Conservation (phyloP, 2,797 vertebrate species). For the Acipenser transmontanus region DNA sequence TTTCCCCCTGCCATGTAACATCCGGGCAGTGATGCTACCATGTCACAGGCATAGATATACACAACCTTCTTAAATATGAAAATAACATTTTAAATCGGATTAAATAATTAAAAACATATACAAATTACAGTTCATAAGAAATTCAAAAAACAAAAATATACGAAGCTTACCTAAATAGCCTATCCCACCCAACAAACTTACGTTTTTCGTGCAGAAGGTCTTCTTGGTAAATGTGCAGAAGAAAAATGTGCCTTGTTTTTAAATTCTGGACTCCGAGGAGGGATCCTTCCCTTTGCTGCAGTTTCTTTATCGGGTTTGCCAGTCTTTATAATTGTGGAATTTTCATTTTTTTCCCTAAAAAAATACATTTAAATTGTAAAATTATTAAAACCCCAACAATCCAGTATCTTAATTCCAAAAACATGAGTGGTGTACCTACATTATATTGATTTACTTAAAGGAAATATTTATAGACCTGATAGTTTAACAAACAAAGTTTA, state of each 20-base stretch:
- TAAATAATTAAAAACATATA: too few species aligned
- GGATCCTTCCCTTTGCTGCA: conserved; percentile 31
- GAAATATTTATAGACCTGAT: too few species aligned
- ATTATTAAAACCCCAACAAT: background rate
- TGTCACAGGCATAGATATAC: too few species aligned
- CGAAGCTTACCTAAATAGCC: too few species aligned
- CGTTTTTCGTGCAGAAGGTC: conserved; percentile 45
- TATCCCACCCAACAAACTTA: conserved; percentile 30
- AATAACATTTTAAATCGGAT: too few species aligned
- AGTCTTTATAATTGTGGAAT: conserved; percentile 35
- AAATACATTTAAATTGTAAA: background rate
- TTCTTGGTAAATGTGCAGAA: conserved; percentile 44
- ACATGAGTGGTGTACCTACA: background rate
- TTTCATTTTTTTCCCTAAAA: conserved; percentile 34
- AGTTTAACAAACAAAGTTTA: too few species aligned
- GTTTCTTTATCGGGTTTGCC: conserved; percentile 33
- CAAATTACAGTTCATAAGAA: too few species aligned
- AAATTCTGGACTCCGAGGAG: conserved; percentile 29
- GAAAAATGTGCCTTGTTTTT: conserved; percentile 46
- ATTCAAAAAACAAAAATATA: too few species aligned
- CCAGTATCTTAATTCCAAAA: background rate
- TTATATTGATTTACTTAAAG: too few species aligned
- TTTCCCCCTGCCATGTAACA: too few species aligned
- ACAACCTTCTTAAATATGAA: too few species aligned
- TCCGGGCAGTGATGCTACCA: too few species aligned